phyloP scores from a whole-genome alignment of 1,140 invertebrate genomes.

The Penaeus indicus region DNA sequence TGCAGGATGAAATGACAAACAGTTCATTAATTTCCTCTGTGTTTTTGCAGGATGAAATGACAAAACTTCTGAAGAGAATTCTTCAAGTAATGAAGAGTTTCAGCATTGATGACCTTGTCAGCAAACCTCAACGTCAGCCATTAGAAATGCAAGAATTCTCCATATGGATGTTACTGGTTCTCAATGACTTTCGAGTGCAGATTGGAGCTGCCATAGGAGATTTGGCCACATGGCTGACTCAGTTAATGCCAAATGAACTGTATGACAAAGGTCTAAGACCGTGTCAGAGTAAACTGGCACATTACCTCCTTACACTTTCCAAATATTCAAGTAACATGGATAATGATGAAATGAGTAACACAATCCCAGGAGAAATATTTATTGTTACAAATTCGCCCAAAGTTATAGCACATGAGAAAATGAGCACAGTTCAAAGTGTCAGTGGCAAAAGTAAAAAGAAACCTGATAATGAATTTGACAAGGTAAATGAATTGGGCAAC shows the following conservation, averaged over 20 bases:
- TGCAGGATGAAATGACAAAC: too few relatives aligned
- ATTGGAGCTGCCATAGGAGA: constrained; percentile 44
- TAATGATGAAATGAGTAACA: constrained; percentile 8
- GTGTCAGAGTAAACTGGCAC: constrained; percentile 18
- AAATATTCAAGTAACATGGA: neutral
- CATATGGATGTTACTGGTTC: constrained; percentile 39
- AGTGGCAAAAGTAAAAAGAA: too few relatives aligned
- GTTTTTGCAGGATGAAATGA: constrained; percentile 38
- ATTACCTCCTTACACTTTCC: constrained; percentile 33
- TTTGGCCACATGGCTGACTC: constrained; percentile 25
- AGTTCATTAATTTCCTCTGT: too few relatives aligned
- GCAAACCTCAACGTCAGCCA: constrained; percentile 33
- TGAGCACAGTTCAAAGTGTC: neutral
- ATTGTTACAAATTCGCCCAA: neutral
- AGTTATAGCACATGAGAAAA: neutral
- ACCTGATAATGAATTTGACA: too few relatives aligned
- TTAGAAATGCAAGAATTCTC: constrained; percentile 33
- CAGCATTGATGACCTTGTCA: constrained; percentile 38
- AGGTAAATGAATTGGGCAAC: too few relatives aligned
- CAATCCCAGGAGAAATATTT: constrained; percentile 31
- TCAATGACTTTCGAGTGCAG: constrained; percentile 50
- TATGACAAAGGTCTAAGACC: constrained; percentile 40
- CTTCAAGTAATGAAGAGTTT: constrained; percentile 35
- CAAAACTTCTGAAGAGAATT: constrained; percentile 32
- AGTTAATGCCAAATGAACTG: constrained; percentile 32